Percentiles rank a stretch among this genome's conserved stretches.
Conservation (phyloP, 2,888 invertebrate species). For the Polydesmus complanatus region DNA sequence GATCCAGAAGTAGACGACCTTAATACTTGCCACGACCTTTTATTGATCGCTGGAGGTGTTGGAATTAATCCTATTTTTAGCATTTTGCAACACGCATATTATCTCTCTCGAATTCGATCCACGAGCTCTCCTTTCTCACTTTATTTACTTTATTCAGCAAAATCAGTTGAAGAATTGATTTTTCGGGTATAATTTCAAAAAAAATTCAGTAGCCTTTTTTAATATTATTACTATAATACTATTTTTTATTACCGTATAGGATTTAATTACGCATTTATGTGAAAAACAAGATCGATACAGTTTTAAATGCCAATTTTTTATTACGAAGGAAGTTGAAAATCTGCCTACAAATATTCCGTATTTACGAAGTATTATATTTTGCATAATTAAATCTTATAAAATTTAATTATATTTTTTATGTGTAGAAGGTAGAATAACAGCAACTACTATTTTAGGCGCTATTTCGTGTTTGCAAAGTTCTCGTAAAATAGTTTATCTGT, state of each 20-base stretch:
- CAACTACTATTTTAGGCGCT: background rate
- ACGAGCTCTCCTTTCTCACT: background rate
- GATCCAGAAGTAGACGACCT: constrained; percentile 17
- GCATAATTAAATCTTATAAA: background rate
- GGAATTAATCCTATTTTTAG: constrained; percentile 37
- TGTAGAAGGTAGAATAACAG: background rate
- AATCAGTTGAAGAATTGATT: background rate
- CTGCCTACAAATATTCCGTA: background rate
- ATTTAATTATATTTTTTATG: background rate
- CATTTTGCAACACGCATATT: constrained; percentile 29
- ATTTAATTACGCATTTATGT: background rate
- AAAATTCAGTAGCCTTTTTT: too few species aligned
- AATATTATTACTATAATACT: too few species aligned
- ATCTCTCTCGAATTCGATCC: constrained; percentile 11
- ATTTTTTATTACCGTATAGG: background rate
- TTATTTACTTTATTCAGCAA: background rate
- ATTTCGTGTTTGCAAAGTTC: background rate
- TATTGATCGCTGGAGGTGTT: constrained; percentile 37
- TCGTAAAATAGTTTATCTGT: background rate
- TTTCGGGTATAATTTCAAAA: too few species aligned
- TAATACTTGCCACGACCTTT: constrained; percentile 22
- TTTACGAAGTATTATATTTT: background rate
- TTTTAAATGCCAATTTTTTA: background rate
- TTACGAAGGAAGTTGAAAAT: background rate
- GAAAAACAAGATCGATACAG: background rate